Evolutionary conservation across 2,113 vertebrate genomes (phyloP).

Genomic region (human (Homo sapiens)): DNA sequence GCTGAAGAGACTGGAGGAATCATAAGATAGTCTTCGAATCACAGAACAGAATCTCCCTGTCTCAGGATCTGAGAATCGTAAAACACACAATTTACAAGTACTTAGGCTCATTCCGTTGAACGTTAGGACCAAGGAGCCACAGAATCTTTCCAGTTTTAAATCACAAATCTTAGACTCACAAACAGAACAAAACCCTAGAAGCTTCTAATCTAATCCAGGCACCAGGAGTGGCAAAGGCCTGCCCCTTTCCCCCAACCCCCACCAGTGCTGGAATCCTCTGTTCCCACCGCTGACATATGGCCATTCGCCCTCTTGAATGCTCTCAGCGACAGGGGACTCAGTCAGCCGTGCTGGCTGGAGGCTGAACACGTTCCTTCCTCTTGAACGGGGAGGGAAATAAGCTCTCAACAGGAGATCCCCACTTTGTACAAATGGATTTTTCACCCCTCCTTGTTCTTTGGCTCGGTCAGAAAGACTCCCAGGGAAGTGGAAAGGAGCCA

Average conservation of each 20-base stretch:
- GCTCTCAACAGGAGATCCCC: constrained; percentile 72
- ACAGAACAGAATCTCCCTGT: background rate
- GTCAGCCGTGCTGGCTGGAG: constrained; percentile 58
- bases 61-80: background rate
- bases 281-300: constrained; percentile 65
- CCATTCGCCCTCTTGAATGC: background rate
- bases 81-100: background rate
- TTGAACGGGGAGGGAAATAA: constrained; percentile 67
- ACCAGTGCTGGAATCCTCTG: background rate
- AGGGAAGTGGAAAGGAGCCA: constrained; percentile 74
- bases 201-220: background rate
- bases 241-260: background rate
- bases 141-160: background rate
- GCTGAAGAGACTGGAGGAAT: background rate
- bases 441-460: constrained; percentile 74
- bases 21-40: background rate
- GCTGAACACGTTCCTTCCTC: constrained; percentile 60
- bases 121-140: background rate
- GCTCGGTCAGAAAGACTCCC: constrained; percentile 74
- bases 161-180: background rate
- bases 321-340: constrained; percentile 23
- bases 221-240: background rate
- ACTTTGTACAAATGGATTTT: constrained; percentile 75
- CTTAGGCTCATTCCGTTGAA: background rate
- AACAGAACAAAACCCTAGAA: background rate